A percentile compares a stretch with the other conserved stretches of the same genome.
phyloP scores from a whole-genome alignment of 2,888 invertebrate species.

The Volucella zonaria region DNA sequence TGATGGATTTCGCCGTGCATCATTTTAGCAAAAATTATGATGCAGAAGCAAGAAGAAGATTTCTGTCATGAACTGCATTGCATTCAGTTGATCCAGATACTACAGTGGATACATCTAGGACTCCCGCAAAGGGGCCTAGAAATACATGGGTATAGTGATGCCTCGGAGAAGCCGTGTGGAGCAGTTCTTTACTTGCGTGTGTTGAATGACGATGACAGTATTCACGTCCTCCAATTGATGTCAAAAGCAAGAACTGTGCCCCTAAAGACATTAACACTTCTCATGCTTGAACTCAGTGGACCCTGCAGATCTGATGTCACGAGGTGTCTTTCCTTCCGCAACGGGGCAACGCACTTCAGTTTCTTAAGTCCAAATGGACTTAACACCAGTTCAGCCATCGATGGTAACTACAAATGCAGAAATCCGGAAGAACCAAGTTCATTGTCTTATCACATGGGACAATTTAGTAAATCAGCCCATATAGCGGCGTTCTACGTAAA shows the following conservation, averaged over 20 bases:
- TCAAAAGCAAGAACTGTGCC: slow-evolving; percentile 67
- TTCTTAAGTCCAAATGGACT: slow-evolving; percentile 9
- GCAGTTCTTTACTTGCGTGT: slow-evolving; percentile 18
- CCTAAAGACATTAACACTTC: slow-evolving; percentile 59
- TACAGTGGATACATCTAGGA: not conserved
- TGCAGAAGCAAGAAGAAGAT: slow-evolving; percentile 13
- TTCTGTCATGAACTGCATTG: not conserved
- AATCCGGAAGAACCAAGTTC: not conserved
- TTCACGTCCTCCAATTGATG: slow-evolving; percentile 24
- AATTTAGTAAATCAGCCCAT: no score
- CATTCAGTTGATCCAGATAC: slow-evolving; percentile 25
- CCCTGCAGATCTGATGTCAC: slow-evolving; percentile 52
- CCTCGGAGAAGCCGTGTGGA: slow-evolving; percentile 16
- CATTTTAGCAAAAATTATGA: slow-evolving; percentile 17
- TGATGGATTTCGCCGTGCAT: slow-evolving; percentile 24
- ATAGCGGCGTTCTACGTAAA: not conserved
- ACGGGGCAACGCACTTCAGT: not conserved
- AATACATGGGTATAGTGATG: not conserved
- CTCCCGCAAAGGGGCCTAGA: not conserved
- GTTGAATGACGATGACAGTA: not conserved
- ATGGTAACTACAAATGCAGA: slow-evolving; percentile 8
- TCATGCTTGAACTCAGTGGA: slow-evolving; percentile 62
- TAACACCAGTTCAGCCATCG: slow-evolving; percentile 10
- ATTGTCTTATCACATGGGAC: not conserved
- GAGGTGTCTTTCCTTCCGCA: not conserved